Evolutionary conservation across 2,888 invertebrate species (phyloP).

Genomic region (Axea sp.): DNA sequence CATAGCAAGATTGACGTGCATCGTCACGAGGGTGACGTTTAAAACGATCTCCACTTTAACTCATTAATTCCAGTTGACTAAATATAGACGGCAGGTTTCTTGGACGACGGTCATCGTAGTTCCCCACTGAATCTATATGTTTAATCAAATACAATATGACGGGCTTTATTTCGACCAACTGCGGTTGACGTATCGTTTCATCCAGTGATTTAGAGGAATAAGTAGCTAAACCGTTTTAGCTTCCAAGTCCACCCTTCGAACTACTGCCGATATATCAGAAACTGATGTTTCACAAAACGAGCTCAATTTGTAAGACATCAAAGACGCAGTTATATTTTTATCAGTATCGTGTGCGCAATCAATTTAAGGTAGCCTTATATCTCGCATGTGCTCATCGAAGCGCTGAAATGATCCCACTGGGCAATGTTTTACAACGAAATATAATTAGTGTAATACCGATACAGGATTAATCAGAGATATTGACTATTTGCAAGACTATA

Average conservation of each 20-base stretch:
- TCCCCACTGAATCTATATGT: constrained; percentile 6
- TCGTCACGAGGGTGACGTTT: no score
- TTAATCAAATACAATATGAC: constrained; percentile 40
- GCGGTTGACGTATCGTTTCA: constrained; percentile 25
- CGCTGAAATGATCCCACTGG: constrained; percentile 27
- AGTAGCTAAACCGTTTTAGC: constrained; percentile 23
- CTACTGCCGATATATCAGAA: constrained; percentile 22
- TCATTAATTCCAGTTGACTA: constrained; percentile 26
- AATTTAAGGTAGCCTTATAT: constrained; percentile 2
- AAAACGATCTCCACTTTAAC: no score
- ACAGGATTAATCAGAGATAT: constrained; percentile 56
- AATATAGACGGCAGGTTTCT: background rate
- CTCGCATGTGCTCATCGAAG: background rate
- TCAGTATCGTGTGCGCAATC: constrained; percentile 4
- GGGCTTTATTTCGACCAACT: constrained; percentile 33
- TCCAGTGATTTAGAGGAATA: constrained; percentile 27
- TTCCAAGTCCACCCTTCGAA: constrained; percentile 1
- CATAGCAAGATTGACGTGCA: no score
- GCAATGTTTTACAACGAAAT: constrained; percentile 35
- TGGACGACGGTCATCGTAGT: constrained; percentile 8
- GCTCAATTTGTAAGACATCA: constrained; percentile 4
- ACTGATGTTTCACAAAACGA: constrained; percentile 14
- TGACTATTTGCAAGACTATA: constrained; percentile 51
- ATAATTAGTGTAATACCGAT: constrained; percentile 47
- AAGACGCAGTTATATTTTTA: constrained; percentile 14